These are phyloP conservation scores for Sternotherus odoratus DNA, from an alignment of 2,797 vertebrate genomes.

Conservation along the genomic window DNA sequence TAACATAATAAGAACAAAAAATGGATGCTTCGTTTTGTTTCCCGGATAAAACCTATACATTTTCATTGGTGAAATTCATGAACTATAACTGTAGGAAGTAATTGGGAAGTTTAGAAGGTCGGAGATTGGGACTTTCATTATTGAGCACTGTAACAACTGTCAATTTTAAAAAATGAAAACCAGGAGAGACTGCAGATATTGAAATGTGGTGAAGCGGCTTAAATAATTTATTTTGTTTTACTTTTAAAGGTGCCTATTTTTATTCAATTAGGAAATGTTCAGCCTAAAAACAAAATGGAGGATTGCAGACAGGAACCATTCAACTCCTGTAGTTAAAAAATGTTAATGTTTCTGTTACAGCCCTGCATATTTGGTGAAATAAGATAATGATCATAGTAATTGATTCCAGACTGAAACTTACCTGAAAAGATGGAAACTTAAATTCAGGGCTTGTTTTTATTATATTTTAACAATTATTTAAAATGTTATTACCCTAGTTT, in stretches of 20 bases:
- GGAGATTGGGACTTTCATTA: neutral
- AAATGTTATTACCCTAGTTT: conserved; percentile 1
- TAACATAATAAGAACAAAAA: neutral
- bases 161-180: accelerated
- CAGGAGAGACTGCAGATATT: neutral
- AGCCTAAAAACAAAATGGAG: neutral
- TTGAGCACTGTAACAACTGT: neutral
- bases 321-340: neutral
- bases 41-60: neutral
- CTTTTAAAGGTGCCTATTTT: neutral
- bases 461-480: conserved; percentile 21
- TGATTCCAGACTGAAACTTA: neutral
- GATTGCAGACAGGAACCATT: neutral
- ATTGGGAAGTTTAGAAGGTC: neutral
- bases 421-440: conserved; percentile 15
- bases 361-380: conserved; percentile 8
- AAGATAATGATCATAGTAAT: conserved; percentile 7
- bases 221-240: neutral
- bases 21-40: conserved; percentile 6
- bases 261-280: neutral
- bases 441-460: conserved; percentile 20
- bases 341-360: conserved; percentile 34
- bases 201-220: neutral
- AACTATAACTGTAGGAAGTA: neutral
- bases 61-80: neutral